Conservation (phyloP, 1,140 invertebrate species). For the Euschistus heros region DNA sequence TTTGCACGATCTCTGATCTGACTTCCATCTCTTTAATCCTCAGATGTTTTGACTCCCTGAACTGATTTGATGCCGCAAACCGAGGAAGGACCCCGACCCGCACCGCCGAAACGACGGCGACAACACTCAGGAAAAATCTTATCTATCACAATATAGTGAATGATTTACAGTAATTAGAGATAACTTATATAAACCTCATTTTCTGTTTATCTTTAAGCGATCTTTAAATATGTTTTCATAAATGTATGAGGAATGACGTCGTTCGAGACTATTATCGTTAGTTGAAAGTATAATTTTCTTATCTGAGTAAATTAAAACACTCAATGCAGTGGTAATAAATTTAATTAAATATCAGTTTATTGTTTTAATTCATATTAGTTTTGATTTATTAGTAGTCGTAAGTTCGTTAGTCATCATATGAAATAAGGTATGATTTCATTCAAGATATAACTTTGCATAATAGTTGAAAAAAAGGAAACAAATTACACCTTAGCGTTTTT, state of each 20-base stretch:
- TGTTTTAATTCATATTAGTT: no score
- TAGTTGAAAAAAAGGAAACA: no score
- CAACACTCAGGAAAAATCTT: not conserved
- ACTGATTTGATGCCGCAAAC: not conserved
- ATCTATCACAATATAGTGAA: not conserved
- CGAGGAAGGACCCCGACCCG: not conserved
- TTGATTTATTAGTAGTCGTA: no score
- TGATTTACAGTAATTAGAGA: not conserved
- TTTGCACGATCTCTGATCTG: not conserved
- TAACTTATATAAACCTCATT: not conserved
- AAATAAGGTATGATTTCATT: no score
- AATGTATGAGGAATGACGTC: not conserved
- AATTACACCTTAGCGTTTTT: no score
- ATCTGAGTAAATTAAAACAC: no score
- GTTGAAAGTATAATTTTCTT: no score
- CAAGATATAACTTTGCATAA: no score
- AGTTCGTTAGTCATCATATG: no score
- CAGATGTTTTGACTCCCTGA: not conserved
- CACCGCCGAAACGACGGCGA: slow-evolving; percentile 5
- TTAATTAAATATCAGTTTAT: no score
- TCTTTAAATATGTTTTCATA: not conserved
- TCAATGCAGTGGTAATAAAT: no score
- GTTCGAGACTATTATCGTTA: no score
- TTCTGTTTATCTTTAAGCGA: not conserved
- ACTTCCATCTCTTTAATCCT: not conserved